These are phyloP conservation scores for Neuroscelio doddi DNA, from an alignment of 2,888 invertebrate species.

Conservation along the genomic window DNA sequence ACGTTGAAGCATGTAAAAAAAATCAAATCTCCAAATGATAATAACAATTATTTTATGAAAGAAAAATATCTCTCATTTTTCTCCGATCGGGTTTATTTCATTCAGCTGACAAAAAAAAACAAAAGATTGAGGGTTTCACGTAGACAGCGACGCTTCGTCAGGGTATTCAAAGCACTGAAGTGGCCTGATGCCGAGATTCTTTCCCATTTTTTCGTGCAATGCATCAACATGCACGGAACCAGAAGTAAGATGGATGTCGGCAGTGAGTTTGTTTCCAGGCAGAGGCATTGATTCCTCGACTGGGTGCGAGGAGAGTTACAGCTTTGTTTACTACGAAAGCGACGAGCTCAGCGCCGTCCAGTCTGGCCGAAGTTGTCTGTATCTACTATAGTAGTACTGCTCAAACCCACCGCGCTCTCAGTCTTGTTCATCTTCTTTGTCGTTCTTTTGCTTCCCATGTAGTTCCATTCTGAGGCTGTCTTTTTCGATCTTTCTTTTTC, in stretches of 20 bases:
- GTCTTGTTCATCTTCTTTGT: conserved; percentile 7
- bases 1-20: too few relatives aligned
- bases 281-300: conserved; percentile 69
- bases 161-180: background rate
- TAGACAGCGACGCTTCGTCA: too few relatives aligned
- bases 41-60: too few relatives aligned
- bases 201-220: conserved; percentile 36
- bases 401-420: conserved; percentile 16
- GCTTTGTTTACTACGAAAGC: conserved; percentile 70
- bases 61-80: too few relatives aligned
- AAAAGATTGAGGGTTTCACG: too few relatives aligned
- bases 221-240: conserved; percentile 61
- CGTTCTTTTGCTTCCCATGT: too few relatives aligned
- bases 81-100: too few relatives aligned
- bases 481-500: too few relatives aligned
- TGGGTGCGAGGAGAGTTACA: conserved; percentile 70
- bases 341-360: conserved; percentile 70
- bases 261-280: conserved; percentile 45
- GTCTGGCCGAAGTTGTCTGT: conserved; percentile 60
- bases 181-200: background rate
- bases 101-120: too few relatives aligned
- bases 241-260: conserved; percentile 59
- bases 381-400: conserved; percentile 38
- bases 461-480: too few relatives aligned
- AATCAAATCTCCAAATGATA: too few relatives aligned